These are phyloP conservation scores for Enteromius trimaculatus DNA, from an alignment of 2,797 vertebrate genomes.

Conservation along the genomic window DNA sequence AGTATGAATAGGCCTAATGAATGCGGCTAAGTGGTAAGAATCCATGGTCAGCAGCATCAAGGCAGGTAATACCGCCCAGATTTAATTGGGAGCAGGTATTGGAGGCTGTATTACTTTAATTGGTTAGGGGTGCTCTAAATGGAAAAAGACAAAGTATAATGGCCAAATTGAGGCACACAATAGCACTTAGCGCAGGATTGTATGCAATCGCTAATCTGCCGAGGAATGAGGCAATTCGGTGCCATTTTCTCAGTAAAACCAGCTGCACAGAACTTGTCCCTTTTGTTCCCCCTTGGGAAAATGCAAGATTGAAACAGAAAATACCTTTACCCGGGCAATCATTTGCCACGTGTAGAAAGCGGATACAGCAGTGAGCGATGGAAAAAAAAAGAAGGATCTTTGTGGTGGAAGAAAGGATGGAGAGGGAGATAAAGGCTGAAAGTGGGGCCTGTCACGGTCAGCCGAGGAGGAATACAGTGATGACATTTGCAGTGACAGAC, in stretches of 20 bases:
- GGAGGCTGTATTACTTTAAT: slow-evolving; percentile 95
- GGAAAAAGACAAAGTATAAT: slow-evolving; percentile 99
- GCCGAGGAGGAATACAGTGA: slow-evolving; percentile 88
- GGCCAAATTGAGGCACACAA: slow-evolving; percentile 98
- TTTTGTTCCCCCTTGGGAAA: slow-evolving; percentile 94
- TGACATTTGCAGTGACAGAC: slow-evolving; percentile 97
- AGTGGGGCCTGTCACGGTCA: slow-evolving; percentile 83
- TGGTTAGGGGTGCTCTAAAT: slow-evolving; percentile 92
- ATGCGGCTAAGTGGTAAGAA: slow-evolving; percentile 88
- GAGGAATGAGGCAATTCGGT: slow-evolving; percentile 99
- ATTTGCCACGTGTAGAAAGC: slow-evolving; percentile 97
- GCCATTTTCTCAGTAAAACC: slow-evolving; percentile 99
- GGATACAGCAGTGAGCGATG: slow-evolving; percentile 91
- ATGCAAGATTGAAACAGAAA: slow-evolving; percentile 99
- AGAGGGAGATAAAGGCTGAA: slow-evolving; percentile 84
- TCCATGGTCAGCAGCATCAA: slow-evolving; percentile 90
- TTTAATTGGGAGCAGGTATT: slow-evolving; percentile 96
- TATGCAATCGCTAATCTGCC: slow-evolving; percentile 99
- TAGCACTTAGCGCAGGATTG: slow-evolving; percentile 89
- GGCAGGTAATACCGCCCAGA: slow-evolving; percentile 96
- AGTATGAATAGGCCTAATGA: slow-evolving; percentile 98
- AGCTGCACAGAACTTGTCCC: slow-evolving; percentile 92
- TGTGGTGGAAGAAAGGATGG: slow-evolving; percentile 88
- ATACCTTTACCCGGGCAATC: slow-evolving; percentile 96
- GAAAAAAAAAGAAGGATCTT: slow-evolving; percentile 85